These are phyloP conservation scores for Odontamblyopus lacepedii DNA, from an alignment of 2,797 vertebrate genomes.

Conservation along the genomic window DNA sequence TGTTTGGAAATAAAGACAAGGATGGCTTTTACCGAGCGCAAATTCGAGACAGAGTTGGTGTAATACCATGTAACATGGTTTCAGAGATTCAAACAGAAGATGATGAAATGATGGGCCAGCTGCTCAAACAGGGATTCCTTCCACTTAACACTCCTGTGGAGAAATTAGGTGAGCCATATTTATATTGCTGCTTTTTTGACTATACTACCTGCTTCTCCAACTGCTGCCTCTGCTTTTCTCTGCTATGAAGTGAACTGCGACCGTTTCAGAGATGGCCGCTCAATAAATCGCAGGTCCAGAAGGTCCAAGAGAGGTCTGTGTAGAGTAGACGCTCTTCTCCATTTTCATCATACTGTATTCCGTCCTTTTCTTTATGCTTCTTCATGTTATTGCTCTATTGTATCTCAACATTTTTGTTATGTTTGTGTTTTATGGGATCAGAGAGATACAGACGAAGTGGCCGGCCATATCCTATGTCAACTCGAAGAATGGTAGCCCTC, in stretches of 20 bases:
- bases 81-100: conserved; percentile 97
- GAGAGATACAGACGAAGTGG: conserved; percentile 88
- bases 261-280: conserved; percentile 87
- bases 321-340: conserved; percentile 53
- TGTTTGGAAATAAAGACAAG: conserved; percentile 93
- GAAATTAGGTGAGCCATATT: conserved; percentile 83
- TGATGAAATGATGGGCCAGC: conserved; percentile 94
- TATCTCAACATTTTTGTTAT: conserved; percentile 4
- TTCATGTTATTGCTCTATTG: background rate
- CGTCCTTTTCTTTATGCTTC: conserved; percentile 9
- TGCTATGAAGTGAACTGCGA: conserved; percentile 84
- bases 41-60: conserved; percentile 86
- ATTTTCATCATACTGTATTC: conserved; percentile 26
- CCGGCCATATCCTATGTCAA: conserved; percentile 77
- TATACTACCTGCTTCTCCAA: conserved; percentile 23
- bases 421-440: conserved; percentile 45
- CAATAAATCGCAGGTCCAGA: conserved; percentile 87
- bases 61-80: conserved; percentile 98
- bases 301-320: conserved; percentile 89
- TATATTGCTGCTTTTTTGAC: background rate
- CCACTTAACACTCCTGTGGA: conserved; percentile 95
- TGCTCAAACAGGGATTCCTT: conserved; percentile 94
- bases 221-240: conserved; percentile 65
- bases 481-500: conserved; percentile 92
- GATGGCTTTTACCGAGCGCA: conserved; percentile 97